A percentile compares a stretch with the other conserved stretches of the same genome.
Conservation (phyloP, 2,113 vertebrate genomes). For the Oryzias celebensis region DNA sequence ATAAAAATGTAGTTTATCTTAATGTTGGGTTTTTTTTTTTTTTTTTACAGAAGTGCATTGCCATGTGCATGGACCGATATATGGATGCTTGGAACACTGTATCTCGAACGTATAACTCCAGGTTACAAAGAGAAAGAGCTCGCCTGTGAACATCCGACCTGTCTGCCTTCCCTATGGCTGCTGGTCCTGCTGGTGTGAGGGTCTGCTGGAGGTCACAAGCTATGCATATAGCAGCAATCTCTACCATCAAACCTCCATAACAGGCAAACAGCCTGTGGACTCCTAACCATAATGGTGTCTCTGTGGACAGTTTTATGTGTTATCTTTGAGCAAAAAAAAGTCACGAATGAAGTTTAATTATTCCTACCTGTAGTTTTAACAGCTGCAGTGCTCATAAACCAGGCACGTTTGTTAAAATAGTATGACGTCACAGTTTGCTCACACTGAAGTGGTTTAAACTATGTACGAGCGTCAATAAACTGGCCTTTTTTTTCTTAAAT, state of each 20-base stretch:
- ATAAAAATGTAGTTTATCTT: too few relatives aligned
- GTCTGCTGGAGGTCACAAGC: slow-evolving; percentile 2
- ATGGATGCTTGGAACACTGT: slow-evolving; percentile 98
- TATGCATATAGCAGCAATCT: slow-evolving; percentile 1
- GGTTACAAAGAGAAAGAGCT: slow-evolving; percentile 91
- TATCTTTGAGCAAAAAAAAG: slow-evolving; percentile 2
- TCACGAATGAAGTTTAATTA: slow-evolving; percentile 13
- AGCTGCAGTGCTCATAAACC: too few relatives aligned
- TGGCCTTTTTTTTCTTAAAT: too few relatives aligned
- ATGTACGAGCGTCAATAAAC: too few relatives aligned
- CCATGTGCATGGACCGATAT: slow-evolving; percentile 99
- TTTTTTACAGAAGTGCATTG: slow-evolving; percentile 88
- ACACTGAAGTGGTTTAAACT: too few relatives aligned
- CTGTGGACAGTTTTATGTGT: slow-evolving; percentile 37
- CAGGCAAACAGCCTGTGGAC: slow-evolving; percentile 46
- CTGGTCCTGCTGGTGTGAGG: slow-evolving; percentile 12
- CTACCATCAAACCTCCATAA: slow-evolving; percentile 30
- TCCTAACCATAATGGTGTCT: slow-evolving; percentile 33
- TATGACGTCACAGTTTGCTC: too few relatives aligned
- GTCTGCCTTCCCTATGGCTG: background rate
- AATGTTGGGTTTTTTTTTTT: background rate
- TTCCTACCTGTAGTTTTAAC: slow-evolving; percentile 3
- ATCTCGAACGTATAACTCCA: slow-evolving; percentile 91
- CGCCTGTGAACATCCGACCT: slow-evolving; percentile 81
- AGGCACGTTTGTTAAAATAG: too few relatives aligned